Base-by-base conservation (phyloP, 2,888 invertebrate genomes). In the Hoplodrina blanda region DNA sequence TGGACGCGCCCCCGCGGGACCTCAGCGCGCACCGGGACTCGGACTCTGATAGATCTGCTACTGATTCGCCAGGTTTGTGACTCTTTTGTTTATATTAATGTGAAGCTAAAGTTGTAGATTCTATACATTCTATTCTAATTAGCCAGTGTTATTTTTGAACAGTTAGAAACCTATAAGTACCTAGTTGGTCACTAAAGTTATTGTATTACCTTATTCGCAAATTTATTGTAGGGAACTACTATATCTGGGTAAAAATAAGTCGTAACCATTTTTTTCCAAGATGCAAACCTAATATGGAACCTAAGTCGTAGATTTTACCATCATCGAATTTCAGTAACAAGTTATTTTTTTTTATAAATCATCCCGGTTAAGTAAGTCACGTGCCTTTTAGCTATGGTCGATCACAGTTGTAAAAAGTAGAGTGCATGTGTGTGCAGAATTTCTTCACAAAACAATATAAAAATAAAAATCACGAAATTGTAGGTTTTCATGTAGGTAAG, bases 1-100 rank as follows among this genome's bases (percentile, higher is more conserved):
- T 98, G 88, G 97, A 93, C 91, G 96, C 96, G 60, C 96, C 96
- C 73, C 96, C 96, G 49, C 87, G 96, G 80, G 96, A 97, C 90
- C 96, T 97, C 90, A 95, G 96, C 92, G 96, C 96, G 83, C 96
- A 96, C 85, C 92, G 96, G 83, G 96, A 96, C 87, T 96, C 96
- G 20, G 95, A 96, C 88, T 96, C 94, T 69, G 97, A 96, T 82
- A 94, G 97, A 81, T 97, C 96, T 57, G 96, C 96, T 62, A 97
- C 97, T 66, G 97, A 95, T 76, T 95, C 97, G 67, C 96, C 95
- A 91, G 95, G 95, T 95, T 53, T 17, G 65, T 57, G 20, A 25
- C n/a, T 20, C 6, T n/a, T n/a, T 15, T 50, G 13, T 0, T 41
- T 19, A 44, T 41, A 15, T 63, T n/a, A 0, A 55, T 17, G 30